Evolutionary conservation across 2,113 vertebrate species (phyloP).

Genomic region (Asarcornis scutulata): DNA sequence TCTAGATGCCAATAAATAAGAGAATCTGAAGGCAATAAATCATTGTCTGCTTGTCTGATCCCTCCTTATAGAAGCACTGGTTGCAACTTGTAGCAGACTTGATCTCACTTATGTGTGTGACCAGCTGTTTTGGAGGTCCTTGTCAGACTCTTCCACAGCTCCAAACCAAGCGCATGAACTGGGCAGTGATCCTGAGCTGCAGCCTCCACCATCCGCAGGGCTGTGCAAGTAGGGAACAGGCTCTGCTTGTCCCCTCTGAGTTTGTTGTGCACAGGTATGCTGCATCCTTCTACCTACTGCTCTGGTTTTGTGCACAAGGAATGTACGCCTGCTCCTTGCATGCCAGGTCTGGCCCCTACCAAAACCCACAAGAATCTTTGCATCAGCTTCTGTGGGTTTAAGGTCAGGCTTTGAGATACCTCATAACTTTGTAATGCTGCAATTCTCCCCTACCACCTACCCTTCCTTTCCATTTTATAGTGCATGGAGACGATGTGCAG

Average conservation of each 20-base stretch:
- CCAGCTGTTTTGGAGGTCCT: neutral
- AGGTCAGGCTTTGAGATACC: neutral
- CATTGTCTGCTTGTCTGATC: neutral
- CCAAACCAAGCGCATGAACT: neutral
- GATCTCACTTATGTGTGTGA: neutral
- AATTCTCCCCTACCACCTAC: neutral
- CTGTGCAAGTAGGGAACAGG: neutral
- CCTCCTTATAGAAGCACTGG: neutral
- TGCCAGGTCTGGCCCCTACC: neutral
- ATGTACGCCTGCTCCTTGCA: fast-evolving
- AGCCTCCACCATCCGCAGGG: neutral
- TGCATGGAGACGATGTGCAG: neutral
- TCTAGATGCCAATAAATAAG: neutral
- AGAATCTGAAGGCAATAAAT: neutral
- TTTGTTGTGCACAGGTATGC: neutral
- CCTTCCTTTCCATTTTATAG: neutral
- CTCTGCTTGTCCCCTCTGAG: neutral
- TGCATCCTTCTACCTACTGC: neutral
- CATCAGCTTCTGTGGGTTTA: neutral
- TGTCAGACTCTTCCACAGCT: neutral
- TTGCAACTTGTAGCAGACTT: neutral
- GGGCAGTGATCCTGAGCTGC: neutral
- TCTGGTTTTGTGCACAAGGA: neutral
- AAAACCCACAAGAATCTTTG: neutral
- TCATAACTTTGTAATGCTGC: neutral